Conservation (phyloP, 2,888 invertebrate species). For the Thalpophila matura region DNA sequence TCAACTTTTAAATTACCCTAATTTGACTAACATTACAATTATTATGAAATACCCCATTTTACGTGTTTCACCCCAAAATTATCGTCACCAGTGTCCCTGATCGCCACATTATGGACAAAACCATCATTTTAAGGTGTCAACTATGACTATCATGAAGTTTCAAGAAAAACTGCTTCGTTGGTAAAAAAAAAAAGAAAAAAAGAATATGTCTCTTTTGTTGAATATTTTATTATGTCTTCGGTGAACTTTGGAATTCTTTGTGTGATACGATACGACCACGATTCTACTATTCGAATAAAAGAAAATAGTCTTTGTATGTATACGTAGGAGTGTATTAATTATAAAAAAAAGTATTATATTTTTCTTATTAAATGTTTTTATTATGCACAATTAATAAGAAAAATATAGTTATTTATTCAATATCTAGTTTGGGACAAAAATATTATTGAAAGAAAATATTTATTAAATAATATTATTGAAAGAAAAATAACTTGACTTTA, state of each 20-base stretch:
- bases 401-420: no score
- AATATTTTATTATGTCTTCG: conserved; percentile 57
- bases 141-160: conserved; percentile 46
- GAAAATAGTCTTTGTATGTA: background rate
- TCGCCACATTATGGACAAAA: conserved; percentile 55
- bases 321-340: no score
- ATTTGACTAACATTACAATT: conserved; percentile 57
- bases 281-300: background rate
- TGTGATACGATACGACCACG: conserved; percentile 48
- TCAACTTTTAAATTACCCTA: conserved; percentile 56
- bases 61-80: conserved; percentile 58
- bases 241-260: conserved; percentile 30
- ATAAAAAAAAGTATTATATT: no score
- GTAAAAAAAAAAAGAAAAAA: conserved; percentile 27
- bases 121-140: conserved; percentile 58
- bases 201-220: conserved; percentile 53
- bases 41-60: conserved; percentile 65
- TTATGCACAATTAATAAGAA: no score
- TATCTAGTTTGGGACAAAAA: no score
- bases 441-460: no score
- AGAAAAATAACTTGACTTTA: no score
- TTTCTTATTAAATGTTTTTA: no score
- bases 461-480: no score
- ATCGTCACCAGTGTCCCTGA: conserved; percentile 62
- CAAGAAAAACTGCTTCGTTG: conserved; percentile 34